Evolutionary conservation across 2,888 invertebrate genomes (phyloP).

Genomic region (Tortrix viridana): DNA sequence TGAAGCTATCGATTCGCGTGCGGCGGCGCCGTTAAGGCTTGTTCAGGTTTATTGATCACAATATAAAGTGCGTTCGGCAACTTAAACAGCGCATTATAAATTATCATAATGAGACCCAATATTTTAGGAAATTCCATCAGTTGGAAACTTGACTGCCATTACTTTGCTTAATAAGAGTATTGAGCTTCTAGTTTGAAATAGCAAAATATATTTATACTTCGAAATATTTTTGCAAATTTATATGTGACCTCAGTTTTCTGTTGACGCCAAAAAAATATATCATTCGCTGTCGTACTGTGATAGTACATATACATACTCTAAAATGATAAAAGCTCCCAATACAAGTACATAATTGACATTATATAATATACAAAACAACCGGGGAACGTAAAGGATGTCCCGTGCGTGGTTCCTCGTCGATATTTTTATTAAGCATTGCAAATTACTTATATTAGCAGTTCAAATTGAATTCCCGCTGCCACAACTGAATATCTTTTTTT

Average conservation of each 20-base stretch:
- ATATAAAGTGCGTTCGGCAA: not conserved
- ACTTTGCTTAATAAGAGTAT: not conserved
- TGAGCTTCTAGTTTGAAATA: not conserved
- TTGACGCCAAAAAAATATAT: too few species aligned
- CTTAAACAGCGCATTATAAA: conserved; percentile 25
- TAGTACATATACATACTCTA: too few species aligned
- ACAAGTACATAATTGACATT: too few species aligned
- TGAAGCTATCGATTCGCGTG: conserved; percentile 27
- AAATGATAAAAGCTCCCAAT: too few species aligned
- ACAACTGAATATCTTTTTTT: not conserved
- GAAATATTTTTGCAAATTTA: not conserved
- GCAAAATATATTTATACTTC: not conserved
- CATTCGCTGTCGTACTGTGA: too few species aligned
- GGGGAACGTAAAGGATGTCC: too few species aligned
- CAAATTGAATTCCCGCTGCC: too few species aligned
- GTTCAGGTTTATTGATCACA: conserved; percentile 12
- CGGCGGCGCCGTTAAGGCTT: conserved; percentile 11
- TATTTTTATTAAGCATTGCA: too few species aligned
- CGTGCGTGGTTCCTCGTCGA: too few species aligned
- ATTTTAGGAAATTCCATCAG: conserved; percentile 4
- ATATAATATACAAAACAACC: too few species aligned
- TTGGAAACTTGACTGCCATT: not conserved
- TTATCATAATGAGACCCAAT: conserved; percentile 18
- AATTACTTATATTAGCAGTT: too few species aligned
- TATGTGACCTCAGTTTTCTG: not conserved